Evolutionary conservation across 2,888 invertebrate species (phyloP).

Genomic region (Dolomedes plantarius): DNA sequence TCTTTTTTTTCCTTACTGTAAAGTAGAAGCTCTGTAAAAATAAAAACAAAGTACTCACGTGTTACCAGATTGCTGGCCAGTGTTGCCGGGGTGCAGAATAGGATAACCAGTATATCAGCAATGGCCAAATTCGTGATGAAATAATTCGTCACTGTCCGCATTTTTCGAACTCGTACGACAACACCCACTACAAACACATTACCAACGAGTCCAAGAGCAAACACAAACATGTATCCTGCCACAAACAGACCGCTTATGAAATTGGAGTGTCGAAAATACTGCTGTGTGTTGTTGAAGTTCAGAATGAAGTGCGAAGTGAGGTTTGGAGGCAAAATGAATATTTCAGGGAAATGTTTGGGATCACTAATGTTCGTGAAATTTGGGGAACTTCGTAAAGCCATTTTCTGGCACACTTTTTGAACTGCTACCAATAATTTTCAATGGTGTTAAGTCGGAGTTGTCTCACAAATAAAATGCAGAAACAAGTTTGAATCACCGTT

Average conservation of each 20-base stretch:
- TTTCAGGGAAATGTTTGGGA: no score
- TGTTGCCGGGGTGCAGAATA: conserved; percentile 94
- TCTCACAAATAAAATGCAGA: no score
- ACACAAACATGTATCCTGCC: conserved; percentile 29
- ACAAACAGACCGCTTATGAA: conserved; percentile 23
- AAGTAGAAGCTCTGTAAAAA: no score
- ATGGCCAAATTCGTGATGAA: conserved; percentile 87
- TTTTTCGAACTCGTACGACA: conserved; percentile 5
- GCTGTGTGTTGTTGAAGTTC: neutral
- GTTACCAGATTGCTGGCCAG: conserved; percentile 95
- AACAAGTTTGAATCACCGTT: no score
- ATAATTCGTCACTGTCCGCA: conserved; percentile 43
- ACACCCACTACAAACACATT: conserved; percentile 29
- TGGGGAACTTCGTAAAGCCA: no score
- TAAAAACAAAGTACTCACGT: conserved; percentile 92
- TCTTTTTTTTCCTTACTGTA: no score
- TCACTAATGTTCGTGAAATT: no score
- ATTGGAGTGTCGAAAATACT: conserved; percentile 26
- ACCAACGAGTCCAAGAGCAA: conserved; percentile 36
- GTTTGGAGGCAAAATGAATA: no score
- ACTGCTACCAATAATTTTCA: no score
- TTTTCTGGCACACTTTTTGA: no score
- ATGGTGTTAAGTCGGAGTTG: no score
- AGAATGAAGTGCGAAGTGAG: conserved; percentile 7
- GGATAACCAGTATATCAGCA: conserved; percentile 93